These are phyloP conservation scores for Danio choprae DNA, from an alignment of 2,797 vertebrate species.

Conservation along the genomic window DNA sequence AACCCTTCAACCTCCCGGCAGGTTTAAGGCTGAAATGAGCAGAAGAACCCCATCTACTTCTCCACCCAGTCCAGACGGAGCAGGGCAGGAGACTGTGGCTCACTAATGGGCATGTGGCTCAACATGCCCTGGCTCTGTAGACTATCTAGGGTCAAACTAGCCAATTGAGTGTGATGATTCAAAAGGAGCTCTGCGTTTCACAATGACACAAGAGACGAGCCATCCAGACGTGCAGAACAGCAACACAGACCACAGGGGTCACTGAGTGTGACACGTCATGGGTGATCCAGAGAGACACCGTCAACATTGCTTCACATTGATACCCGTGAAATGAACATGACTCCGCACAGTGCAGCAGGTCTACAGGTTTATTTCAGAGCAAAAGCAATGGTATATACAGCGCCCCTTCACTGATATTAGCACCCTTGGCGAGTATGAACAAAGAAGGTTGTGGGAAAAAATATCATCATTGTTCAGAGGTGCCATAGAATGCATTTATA, in stretches of 20 bases:
- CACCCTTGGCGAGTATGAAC: too few species aligned
- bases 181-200: conserved; percentile 46
- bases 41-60: conserved; percentile 41
- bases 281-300: conserved; percentile 32
- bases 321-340: conserved; percentile 43
- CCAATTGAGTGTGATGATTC: conserved; percentile 76
- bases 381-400: conserved; percentile 2
- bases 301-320: conserved; percentile 39
- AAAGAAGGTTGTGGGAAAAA: too few species aligned
- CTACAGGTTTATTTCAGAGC: conserved; percentile 21
- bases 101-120: conserved; percentile 64
- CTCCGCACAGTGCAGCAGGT: conserved; percentile 10
- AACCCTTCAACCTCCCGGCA: conserved; percentile 42
- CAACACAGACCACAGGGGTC: conserved; percentile 30
- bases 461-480: too few species aligned
- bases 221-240: conserved; percentile 34
- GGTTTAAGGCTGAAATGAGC: conserved; percentile 41
- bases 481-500: too few species aligned
- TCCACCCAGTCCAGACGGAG: conserved; percentile 43
- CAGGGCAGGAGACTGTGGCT: conserved; percentile 54
- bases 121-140: conserved; percentile 75
- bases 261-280: conserved; percentile 13
- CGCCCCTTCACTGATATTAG: too few species aligned
- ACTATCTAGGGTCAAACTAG: conserved; percentile 73
- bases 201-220: conserved; percentile 57